Percentiles rank a stretch among this genome's conserved stretches.
phyloP scores from a whole-genome alignment of 23 tunicate species.

The Phallusia fumigata region DNA sequence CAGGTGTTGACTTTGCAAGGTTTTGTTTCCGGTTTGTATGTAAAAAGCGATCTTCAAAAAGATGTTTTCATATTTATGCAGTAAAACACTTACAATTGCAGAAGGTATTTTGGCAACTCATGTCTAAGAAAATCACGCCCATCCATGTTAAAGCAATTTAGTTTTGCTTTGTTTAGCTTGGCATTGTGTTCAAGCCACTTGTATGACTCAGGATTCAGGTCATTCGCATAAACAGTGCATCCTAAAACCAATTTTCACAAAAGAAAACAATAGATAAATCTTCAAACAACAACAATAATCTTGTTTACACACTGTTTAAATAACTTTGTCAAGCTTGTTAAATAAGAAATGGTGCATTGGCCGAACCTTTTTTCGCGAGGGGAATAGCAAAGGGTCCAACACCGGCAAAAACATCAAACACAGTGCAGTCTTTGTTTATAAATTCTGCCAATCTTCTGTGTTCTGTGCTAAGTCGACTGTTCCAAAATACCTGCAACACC shows the following conservation, averaged over 20 bases:
- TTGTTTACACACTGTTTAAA: no score
- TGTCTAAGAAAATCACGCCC: slow-evolving; percentile 34
- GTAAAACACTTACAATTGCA: neutral
- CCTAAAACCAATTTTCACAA: no score
- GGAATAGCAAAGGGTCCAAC: slow-evolving; percentile 92
- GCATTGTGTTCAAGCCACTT: slow-evolving; percentile 46
- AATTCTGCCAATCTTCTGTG: slow-evolving; percentile 35
- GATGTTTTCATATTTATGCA: no score
- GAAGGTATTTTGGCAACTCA: neutral
- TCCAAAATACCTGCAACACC: slow-evolving; percentile 77
- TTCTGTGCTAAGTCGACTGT: slow-evolving; percentile 59
- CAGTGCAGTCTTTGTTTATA: slow-evolving; percentile 24
- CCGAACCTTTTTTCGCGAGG: slow-evolving; percentile 71
- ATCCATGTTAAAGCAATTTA: slow-evolving; percentile 38
- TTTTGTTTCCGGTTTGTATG: no score
- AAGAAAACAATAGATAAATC: no score
- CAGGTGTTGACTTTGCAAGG: no score
- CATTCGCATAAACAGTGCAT: slow-evolving; percentile 76
- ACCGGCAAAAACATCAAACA: slow-evolving; percentile 87
- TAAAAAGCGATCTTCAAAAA: no score
- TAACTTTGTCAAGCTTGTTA: no score
- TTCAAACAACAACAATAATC: no score
- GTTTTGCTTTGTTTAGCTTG: slow-evolving; percentile 37
- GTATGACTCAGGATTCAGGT: slow-evolving; percentile 67
- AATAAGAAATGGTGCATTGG: no score